phyloP scores from a whole-genome alignment of 2,888 invertebrate species.

The Agrenia bidenticulata region DNA sequence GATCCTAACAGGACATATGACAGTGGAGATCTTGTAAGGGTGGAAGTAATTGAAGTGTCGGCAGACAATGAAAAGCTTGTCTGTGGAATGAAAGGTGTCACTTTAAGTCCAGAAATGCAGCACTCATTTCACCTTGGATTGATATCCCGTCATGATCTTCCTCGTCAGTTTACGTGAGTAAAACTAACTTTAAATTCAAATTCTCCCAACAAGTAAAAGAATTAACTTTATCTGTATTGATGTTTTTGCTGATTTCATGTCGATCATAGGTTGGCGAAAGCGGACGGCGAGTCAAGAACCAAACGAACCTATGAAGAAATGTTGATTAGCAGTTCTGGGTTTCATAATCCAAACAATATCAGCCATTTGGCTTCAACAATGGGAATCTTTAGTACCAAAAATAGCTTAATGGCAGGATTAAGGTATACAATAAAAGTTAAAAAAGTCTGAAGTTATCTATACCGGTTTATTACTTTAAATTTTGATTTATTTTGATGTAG shows the following conservation, averaged over 20 bases:
- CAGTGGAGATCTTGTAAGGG: conserved; percentile 81
- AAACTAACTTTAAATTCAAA: neutral
- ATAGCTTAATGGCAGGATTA: conserved; percentile 69
- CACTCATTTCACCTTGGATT: conserved; percentile 76
- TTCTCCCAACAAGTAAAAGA: neutral
- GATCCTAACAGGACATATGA: conserved; percentile 65
- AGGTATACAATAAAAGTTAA: conserved; percentile 59
- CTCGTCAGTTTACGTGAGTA: conserved; percentile 56
- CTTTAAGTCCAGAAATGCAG: conserved; percentile 68
- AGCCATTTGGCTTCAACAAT: conserved; percentile 75
- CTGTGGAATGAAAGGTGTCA: conserved; percentile 79
- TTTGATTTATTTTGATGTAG: conserved; percentile 59
- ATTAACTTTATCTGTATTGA: too few species aligned
- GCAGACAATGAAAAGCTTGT: conserved; percentile 84
- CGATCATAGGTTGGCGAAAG: conserved; percentile 29
- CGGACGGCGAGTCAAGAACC: conserved; percentile 56
- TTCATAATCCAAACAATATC: conserved; percentile 86
- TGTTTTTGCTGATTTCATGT: neutral
- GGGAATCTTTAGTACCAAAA: conserved; percentile 69
- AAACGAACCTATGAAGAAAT: conserved; percentile 77
- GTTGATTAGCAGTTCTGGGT: conserved; percentile 78
- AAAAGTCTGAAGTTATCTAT: neutral
- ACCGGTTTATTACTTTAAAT: conserved; percentile 6
- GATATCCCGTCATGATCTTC: conserved; percentile 62
- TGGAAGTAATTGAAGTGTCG: conserved; percentile 79